phyloP scores from a whole-genome alignment of 2,888 invertebrate species.

The Trichogramma dendrolimi region DNA sequence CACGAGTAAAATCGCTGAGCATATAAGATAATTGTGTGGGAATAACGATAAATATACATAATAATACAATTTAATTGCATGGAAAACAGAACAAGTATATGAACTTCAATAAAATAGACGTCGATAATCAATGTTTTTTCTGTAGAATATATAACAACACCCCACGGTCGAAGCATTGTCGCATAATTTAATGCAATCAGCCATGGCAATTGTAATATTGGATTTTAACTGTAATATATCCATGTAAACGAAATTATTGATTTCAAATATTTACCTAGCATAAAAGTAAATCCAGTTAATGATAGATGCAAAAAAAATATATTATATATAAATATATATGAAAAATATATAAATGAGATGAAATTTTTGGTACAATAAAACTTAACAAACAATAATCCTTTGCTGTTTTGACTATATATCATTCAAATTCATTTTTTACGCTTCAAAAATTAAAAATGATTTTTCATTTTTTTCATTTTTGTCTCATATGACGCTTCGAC shows the following conservation, averaged over 20 bases:
- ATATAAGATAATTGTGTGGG: conserved; percentile 19
- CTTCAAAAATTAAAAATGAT: too few species aligned
- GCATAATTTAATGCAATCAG: background rate
- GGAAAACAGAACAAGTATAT: conserved; percentile 11
- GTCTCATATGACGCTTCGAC: too few species aligned
- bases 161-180: background rate
- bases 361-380: conserved; percentile 31
- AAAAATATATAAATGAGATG: conserved; percentile 23
- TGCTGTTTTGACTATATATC: too few species aligned
- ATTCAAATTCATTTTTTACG: too few species aligned
- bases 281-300: conserved; percentile 27
- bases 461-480: too few species aligned
- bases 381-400: conserved; percentile 11
- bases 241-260: conserved; percentile 2
- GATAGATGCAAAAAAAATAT: conserved; percentile 25
- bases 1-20: conserved; percentile 20
- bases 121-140: conserved; percentile 25
- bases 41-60: conserved; percentile 4
- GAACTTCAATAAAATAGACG: conserved; percentile 19
- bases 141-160: too few species aligned
- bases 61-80: conserved; percentile 23
- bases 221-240: too few species aligned
- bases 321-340: conserved; percentile 27
- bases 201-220: too few species aligned
- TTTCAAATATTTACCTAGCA: conserved; percentile 27